Evolutionary conservation across 2,113 vertebrate species (phyloP).

Genomic region (Chloebia gouldiae): DNA sequence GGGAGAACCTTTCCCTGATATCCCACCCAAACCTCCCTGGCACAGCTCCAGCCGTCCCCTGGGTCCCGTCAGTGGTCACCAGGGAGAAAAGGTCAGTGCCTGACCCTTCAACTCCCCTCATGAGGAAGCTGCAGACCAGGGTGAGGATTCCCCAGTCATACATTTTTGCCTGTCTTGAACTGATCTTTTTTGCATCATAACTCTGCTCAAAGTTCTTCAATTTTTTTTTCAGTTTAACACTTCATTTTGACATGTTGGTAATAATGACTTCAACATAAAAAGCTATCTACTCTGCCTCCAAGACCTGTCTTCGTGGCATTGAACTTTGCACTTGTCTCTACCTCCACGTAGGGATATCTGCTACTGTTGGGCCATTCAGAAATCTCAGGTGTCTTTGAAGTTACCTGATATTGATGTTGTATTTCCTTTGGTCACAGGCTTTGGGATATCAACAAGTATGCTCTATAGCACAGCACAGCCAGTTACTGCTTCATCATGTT

Average conservation of each 20-base stretch:
- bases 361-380: not conserved
- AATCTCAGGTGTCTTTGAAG: not conserved
- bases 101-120: not conserved
- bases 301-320: not conserved
- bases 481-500: not conserved
- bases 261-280: not conserved
- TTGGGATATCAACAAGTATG: not conserved
- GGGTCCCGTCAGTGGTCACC: not conserved
- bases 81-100: not conserved
- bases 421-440: not conserved
- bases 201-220: not conserved
- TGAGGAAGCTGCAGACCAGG: not conserved
- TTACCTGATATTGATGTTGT: not conserved
- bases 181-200: not conserved
- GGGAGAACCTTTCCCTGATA: not conserved
- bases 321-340: not conserved
- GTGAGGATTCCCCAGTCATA: not conserved
- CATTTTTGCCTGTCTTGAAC: not conserved
- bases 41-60: rapidly evolving
- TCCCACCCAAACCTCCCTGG: rapidly evolving
- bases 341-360: rapidly evolving
- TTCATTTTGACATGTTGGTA: not conserved
- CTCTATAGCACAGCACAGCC: not conserved
- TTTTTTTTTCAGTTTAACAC: not conserved
- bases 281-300: not conserved